Percentiles rank a stretch among this genome's conserved stretches.
Conservation (phyloP, 2,113 vertebrate genomes). For the Theristicus caerulescens region DNA sequence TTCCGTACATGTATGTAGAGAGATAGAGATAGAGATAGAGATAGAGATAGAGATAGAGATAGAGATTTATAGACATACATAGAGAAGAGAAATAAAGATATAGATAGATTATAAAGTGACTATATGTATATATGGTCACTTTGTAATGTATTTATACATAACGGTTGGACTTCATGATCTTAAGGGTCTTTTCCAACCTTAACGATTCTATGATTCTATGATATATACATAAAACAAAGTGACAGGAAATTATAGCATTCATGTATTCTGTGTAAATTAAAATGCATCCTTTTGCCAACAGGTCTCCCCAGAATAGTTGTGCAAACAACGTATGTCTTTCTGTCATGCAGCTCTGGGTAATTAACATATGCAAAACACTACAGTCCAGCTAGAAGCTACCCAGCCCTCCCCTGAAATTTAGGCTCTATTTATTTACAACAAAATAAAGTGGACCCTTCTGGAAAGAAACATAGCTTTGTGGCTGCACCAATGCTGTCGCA, state of each 20-base stretch:
- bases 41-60: background rate
- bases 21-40: background rate
- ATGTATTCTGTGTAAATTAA: conserved; percentile 35
- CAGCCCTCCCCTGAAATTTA: conserved; percentile 77
- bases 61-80: background rate
- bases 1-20: background rate
- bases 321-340: conserved; percentile 65
- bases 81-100: background rate
- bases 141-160: background rate
- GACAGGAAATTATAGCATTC: conserved; percentile 32
- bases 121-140: background rate
- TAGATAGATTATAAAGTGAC: background rate
- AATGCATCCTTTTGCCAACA: conserved; percentile 68
- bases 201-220: too few species aligned
- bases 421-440: conserved; percentile 86
- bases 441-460: conserved; percentile 87
- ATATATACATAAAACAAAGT: conserved; percentile 18
- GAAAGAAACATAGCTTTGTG: conserved; percentile 84
- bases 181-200: too few species aligned
- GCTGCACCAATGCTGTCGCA: conserved; percentile 80
- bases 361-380: conserved; percentile 84
- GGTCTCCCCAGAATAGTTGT: conserved; percentile 70
- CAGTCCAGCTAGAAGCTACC: conserved; percentile 81
- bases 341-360: conserved; percentile 72
- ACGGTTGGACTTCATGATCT: too few species aligned